Base-by-base conservation (phyloP, 2,888 invertebrate genomes). In the Eudasyphora cyanicolor region DNA sequence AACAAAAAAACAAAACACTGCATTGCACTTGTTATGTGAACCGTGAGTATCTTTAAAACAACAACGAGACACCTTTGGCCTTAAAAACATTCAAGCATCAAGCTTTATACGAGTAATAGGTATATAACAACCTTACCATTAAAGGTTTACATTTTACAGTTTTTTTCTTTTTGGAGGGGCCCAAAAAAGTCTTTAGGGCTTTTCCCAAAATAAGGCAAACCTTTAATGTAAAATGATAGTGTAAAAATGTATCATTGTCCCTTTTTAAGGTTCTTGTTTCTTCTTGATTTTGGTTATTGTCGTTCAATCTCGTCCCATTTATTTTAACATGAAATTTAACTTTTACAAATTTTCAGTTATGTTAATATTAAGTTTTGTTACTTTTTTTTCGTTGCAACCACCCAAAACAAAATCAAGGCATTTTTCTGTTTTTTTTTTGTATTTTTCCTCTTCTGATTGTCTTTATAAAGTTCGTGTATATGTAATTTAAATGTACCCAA, bases 401-500 rank as follows among this genome's bases (percentile, higher is more conserved):
- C 14, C 42, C n/a, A 57, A 54, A 32, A 54, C 19, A 42, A 74
- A 35, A 49, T 27, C 45, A 17, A 24, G 29, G 49, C 54, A 64
- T 49, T 62, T n/a, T n/a, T 69, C 21, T 29, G 42, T 57, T 60
- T 64, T 5, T 57, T n/a, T 76, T 45, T 75, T 60, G 35, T 32
- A 64, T 64, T 51, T 69, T 80, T 74, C 24, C 29, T 71, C n/a
- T n/a, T n/a, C 57, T 21, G 27, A 62, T 75, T 77, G 60, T 77
- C 57, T 80, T 73, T 45, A 76, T 84, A 84, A 81, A 81, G 78
- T 84, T 76, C 75, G 49, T 70, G 76, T 54, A 78, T 76, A 51
- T 84, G 73, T 84, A 84, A 84, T 84, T 84, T 84, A 64, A 76
- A 71, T 32, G 79, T 73, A 69, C 73, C 51, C 81, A 84, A 84